phyloP scores from a whole-genome alignment of 2,113 vertebrate genomes.

The Peromyscus maniculatus region DNA sequence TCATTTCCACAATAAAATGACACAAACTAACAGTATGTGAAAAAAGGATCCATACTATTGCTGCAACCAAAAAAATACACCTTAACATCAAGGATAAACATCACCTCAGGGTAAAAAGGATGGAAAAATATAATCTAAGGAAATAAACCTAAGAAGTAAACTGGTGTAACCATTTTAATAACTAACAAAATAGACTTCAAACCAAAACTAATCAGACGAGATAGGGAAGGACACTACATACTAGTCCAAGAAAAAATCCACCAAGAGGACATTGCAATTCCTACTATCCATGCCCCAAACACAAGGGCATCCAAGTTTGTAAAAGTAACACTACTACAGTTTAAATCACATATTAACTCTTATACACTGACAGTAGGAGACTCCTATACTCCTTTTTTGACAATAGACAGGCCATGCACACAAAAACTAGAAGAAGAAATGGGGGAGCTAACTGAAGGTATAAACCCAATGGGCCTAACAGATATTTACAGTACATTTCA shows the following conservation, averaged over 20 bases:
- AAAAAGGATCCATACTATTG: neutral
- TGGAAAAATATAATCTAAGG: neutral
- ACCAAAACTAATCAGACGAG: neutral
- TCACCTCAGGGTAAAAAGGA: neutral
- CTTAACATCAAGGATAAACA: neutral
- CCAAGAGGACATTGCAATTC: neutral
- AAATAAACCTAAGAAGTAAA: neutral
- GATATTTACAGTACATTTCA: neutral
- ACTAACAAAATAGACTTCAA: neutral
- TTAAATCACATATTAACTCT: neutral
- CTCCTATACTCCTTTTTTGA: neutral
- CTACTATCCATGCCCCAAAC: neutral
- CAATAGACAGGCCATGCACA: neutral
- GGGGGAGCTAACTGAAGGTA: neutral
- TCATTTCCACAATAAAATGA: neutral
- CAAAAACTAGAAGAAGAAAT: neutral
- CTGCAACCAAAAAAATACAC: neutral
- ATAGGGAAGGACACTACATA: neutral
- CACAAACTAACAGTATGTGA: neutral
- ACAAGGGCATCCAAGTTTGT: neutral
- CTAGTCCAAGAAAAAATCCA: neutral
- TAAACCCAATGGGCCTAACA: neutral
- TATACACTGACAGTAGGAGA: neutral
- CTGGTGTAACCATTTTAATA: neutral
- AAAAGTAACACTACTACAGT: neutral